Conservation (phyloP, 2,113 vertebrate species). For the Pontoporia blainvillei region DNA sequence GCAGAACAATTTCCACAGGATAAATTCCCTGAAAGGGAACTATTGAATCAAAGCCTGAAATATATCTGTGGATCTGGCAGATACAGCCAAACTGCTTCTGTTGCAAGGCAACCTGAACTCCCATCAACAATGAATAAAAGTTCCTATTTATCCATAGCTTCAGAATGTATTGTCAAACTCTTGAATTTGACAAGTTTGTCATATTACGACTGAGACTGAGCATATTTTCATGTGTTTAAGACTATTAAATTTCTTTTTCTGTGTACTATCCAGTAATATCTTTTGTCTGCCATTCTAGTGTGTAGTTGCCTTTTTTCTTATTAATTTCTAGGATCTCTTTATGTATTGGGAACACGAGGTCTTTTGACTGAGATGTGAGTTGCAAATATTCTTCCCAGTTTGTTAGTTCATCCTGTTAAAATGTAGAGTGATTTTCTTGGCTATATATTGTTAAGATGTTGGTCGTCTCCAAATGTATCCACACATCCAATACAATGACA, state of each 20-base stretch:
- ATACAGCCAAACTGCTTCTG: neutral
- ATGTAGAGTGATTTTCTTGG: neutral
- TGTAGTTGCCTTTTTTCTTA: neutral
- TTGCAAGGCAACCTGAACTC: neutral
- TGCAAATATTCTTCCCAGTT: constrained; percentile 4
- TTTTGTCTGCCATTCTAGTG: neutral
- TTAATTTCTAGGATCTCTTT: neutral
- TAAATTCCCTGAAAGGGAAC: neutral
- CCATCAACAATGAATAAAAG: neutral
- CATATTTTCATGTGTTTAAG: neutral
- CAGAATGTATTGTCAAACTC: neutral
- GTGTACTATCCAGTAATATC: neutral
- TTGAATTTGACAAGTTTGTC: neutral
- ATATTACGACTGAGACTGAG: neutral
- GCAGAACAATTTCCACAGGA: neutral
- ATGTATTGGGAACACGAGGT: neutral
- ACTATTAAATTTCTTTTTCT: neutral
- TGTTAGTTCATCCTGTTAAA: neutral
- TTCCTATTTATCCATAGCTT: neutral
- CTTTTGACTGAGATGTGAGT: neutral
- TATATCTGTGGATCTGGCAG: neutral
- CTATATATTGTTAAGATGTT: neutral
- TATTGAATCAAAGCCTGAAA: neutral
- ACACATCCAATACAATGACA: neutral
- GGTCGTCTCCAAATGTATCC: neutral